These are phyloP conservation scores for Aphelocoma coerulescens DNA, from an alignment of 2,113 vertebrate genomes.

Conservation along the genomic window DNA sequence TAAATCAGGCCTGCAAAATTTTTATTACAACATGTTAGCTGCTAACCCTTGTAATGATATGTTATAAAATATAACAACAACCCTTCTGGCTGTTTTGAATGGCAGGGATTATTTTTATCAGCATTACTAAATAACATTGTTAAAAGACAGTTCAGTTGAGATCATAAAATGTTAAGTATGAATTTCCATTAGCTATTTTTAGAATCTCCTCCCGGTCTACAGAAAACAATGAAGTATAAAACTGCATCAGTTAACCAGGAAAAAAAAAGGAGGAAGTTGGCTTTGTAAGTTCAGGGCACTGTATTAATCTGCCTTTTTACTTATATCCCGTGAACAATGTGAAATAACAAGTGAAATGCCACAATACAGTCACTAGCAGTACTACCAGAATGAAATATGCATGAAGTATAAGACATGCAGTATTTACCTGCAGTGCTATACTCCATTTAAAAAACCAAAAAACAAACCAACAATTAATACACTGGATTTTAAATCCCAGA, in stretches of 20 bases:
- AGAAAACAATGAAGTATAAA: background rate
- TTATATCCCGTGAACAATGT: background rate
- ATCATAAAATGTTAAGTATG: background rate
- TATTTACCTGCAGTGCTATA: background rate
- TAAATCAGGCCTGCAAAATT: slow-evolving; percentile 81
- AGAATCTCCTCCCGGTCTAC: background rate
- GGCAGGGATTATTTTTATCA: background rate
- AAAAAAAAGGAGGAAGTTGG: background rate
- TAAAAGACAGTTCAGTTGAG: background rate
- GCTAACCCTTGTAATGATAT: background rate
- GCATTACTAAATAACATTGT: background rate
- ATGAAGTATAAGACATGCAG: background rate
- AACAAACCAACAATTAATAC: background rate
- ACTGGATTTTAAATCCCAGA: background rate
- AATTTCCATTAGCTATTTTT: background rate
- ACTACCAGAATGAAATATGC: background rate
- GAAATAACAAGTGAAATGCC: background rate
- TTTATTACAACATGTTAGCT: background rate
- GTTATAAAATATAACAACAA: background rate
- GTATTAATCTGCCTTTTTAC: background rate
- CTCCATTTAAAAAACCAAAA: background rate
- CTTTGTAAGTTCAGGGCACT: background rate
- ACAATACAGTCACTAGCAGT: background rate
- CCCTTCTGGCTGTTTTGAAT: background rate
- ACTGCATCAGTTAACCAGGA: background rate